Conservation (phyloP, 1,140 invertebrate species). For the Ceratosolen solmsi region DNA sequence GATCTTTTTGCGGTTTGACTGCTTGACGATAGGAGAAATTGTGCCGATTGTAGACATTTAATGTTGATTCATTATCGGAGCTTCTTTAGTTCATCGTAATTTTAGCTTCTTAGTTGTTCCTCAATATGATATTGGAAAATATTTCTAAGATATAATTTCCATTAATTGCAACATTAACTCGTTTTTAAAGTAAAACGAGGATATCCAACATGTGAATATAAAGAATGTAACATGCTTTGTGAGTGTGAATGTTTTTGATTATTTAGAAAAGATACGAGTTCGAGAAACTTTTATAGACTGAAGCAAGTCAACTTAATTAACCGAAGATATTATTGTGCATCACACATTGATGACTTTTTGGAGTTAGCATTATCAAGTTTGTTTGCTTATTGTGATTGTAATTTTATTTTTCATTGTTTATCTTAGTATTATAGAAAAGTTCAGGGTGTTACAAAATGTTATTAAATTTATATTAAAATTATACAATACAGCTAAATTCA, state of each 20-base stretch:
- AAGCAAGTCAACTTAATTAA: not conserved
- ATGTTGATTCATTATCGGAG: not conserved
- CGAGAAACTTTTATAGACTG: not conserved
- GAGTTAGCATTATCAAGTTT: conserved; percentile 12
- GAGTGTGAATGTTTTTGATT: conserved; percentile 13
- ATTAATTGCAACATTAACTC: not conserved
- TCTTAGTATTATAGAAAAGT: not conserved
- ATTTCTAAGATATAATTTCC: not conserved
- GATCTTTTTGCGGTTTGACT: not conserved
- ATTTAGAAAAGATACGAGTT: not conserved
- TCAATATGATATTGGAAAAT: not conserved
- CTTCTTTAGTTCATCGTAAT: not conserved
- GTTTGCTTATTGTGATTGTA: conserved; percentile 63
- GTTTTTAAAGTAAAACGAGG: not conserved
- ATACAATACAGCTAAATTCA: not conserved
- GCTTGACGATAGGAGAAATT: not conserved
- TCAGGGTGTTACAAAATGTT: conserved; percentile 10
- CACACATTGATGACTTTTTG: not conserved
- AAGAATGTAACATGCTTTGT: not conserved
- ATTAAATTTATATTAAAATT: conserved; percentile 30
- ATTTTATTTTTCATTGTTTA: conserved; percentile 49
- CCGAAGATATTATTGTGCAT: not conserved
- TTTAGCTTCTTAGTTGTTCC: not conserved
- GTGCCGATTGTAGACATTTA: not conserved
- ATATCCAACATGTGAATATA: not conserved